phyloP scores from a whole-genome alignment of 2,113 vertebrate genomes.

The Syrrhaptes paradoxus region DNA sequence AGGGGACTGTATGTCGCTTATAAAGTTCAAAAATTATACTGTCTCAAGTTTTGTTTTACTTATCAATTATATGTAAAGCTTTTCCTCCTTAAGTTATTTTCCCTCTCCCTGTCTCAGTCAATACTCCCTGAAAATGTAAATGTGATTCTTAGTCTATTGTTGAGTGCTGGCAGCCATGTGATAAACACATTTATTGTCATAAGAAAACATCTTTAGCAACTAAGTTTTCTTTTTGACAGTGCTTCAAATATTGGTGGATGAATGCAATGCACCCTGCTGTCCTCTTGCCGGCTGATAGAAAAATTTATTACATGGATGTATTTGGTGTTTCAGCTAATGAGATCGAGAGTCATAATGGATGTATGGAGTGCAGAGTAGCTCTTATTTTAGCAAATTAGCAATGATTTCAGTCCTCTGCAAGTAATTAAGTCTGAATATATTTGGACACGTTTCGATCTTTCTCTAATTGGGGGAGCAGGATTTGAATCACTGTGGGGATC shows the following conservation, averaged over 20 bases:
- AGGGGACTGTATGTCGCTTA: not conserved
- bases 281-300: not conserved
- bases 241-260: not conserved
- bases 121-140: not conserved
- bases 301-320: not conserved
- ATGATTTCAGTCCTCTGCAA: slow-evolving; percentile 8
- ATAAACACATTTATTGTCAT: not conserved
- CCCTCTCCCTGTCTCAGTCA: not conserved
- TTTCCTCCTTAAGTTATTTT: not conserved
- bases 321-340: not conserved
- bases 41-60: not conserved
- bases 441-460: slow-evolving; percentile 27
- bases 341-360: not conserved
- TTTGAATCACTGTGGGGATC: slow-evolving; percentile 17
- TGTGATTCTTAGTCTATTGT: not conserved
- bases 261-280: not conserved
- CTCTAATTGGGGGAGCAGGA: not conserved
- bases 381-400: slow-evolving; percentile 37
- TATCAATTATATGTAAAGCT: not conserved
- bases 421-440: slow-evolving; percentile 32
- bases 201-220: not conserved
- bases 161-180: not conserved
- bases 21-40: not conserved
- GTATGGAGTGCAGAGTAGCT: not conserved
- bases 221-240: not conserved